Base-by-base conservation (phyloP, 2,888 invertebrate genomes). In the Uropetala carovei region DNA sequence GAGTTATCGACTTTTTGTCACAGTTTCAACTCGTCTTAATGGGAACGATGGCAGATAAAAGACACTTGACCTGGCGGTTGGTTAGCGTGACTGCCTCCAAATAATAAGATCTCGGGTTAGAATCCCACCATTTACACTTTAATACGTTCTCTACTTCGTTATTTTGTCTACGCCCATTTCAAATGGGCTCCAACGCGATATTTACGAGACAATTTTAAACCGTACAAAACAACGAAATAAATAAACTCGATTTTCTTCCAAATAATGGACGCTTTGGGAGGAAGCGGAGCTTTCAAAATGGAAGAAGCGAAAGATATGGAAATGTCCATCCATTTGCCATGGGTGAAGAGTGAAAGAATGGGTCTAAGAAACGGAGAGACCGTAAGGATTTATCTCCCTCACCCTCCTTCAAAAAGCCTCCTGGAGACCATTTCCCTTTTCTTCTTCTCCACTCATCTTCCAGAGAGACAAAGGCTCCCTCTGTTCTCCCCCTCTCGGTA, bases 401-500 rank as follows among this genome's bases (percentile, higher is more conserved):
- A n/a, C 75, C 13, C 75, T 22, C 13, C 43, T 43, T 43, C 43
- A 5, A 43, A 43, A 43, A 43, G 43, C 43, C 43, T 43, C 43
- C 43, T 43, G 43, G 43, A 43, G 43, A 43, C 43, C 75, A 75
- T 75, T 75, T 75, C 75, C 75, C 75, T 75, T 75, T 75, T 75
- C 75, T 75, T 75, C 75, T 10, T 75, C 75, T 27, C 22, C 75
- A 75, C 75, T 75, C 75, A 75, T 75, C 75, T 75, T 75, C 75
- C 75, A 75, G 16, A 43, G n/a, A 83, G 83, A 83, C 83, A 83
- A 83, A 89, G 64, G 60, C 60, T 16, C n/a, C 89, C 89, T n/a
- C 89, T 89, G 89, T 89, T 56, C 43, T 68, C 89, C 64, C 16
- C 22, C 18, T 8, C 83, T 57, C 43, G 43, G 43, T 43, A 43